phyloP scores from a whole-genome alignment of 2,113 vertebrate genomes.

The Craseonycteris thonglongyai region DNA sequence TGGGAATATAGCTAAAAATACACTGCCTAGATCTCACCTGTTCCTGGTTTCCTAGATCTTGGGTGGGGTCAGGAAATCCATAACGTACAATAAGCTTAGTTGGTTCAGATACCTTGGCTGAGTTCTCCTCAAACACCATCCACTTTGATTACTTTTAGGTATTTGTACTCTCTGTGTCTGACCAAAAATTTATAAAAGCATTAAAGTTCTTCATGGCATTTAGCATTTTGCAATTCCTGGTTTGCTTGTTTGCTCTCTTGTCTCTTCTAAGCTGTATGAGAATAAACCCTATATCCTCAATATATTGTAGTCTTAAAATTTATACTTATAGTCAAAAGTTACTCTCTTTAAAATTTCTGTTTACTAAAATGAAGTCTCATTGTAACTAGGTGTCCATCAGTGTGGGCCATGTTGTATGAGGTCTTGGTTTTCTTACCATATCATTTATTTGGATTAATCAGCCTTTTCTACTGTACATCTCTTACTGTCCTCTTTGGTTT shows the following conservation, averaged over 20 bases:
- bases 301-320: not conserved
- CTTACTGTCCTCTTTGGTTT: not conserved
- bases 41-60: not conserved
- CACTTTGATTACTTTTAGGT: not conserved
- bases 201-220: not conserved
- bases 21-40: not conserved
- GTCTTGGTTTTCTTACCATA: not conserved
- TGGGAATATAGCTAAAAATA: not conserved
- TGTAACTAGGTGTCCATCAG: not conserved
- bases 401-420: not conserved
- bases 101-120: not conserved
- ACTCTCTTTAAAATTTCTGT: not conserved
- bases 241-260: not conserved
- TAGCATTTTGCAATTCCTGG: constrained; percentile 12
- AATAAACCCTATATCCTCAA: not conserved
- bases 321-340: not conserved
- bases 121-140: not conserved
- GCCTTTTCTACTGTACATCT: not conserved
- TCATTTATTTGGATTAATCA: not conserved
- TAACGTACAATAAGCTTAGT: not conserved
- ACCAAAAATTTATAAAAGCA: not conserved
- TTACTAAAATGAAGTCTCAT: not conserved
- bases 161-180: not conserved
- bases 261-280: not conserved
- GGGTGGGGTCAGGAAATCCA: not conserved